phyloP scores from a whole-genome alignment of 2,113 vertebrate genomes.

The Corynorhinus townsendii region DNA sequence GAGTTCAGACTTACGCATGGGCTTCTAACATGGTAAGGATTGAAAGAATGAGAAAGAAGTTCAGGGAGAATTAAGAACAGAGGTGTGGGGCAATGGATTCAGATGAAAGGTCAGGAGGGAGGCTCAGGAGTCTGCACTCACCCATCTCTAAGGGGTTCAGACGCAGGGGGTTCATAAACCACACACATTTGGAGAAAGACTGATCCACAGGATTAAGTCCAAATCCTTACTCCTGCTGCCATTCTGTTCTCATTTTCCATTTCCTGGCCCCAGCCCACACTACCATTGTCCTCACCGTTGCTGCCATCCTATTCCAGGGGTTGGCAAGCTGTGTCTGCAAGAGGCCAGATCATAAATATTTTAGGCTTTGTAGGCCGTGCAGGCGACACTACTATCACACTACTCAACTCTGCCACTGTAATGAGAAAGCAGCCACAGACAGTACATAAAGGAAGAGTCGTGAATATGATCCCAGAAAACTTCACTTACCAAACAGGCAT shows the following conservation, averaged over 20 bases:
- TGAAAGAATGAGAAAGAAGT: background rate
- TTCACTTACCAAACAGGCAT: constrained; percentile 25
- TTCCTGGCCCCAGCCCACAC: background rate
- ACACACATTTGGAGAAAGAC: background rate
- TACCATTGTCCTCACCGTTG: background rate
- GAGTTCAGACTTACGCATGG: background rate
- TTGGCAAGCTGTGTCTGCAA: background rate
- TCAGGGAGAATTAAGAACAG: background rate
- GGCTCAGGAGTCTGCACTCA: background rate
- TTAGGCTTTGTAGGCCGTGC: background rate
- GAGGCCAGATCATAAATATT: background rate
- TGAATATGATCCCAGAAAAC: background rate
- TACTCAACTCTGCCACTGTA: background rate
- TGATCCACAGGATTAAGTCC: background rate
- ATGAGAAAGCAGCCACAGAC: background rate
- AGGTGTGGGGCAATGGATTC: background rate
- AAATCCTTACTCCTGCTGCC: background rate
- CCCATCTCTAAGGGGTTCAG: background rate
- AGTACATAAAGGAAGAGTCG: background rate
- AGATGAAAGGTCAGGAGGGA: background rate
- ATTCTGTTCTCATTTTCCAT: background rate
- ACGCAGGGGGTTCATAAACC: background rate
- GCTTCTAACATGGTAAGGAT: background rate
- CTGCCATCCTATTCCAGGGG: background rate
- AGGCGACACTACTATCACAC: background rate